A percentile compares a stretch with the other conserved stretches of the same genome.
phyloP scores from a whole-genome alignment of 2,888 invertebrate species.

The Melolontha melolontha region DNA sequence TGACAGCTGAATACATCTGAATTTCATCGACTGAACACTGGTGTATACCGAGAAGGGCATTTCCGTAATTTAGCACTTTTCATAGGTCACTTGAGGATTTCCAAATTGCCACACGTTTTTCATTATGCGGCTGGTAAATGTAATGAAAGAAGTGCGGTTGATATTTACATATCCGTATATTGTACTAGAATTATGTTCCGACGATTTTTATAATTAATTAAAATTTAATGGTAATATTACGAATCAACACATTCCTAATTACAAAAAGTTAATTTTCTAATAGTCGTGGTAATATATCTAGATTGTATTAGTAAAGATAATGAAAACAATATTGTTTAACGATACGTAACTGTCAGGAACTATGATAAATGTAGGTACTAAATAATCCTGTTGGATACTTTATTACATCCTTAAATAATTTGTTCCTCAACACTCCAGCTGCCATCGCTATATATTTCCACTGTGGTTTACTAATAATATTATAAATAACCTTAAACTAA shows the following conservation, averaged over 20 bases:
- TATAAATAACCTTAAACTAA: too few species aligned
- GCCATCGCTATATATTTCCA: too few species aligned
- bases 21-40: constrained; percentile 7
- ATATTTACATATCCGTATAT: too few species aligned
- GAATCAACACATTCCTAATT: background rate
- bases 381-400: background rate
- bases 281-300: background rate
- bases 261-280: constrained; percentile 18
- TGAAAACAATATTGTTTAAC: constrained; percentile 19
- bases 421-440: too few species aligned
- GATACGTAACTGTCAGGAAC: constrained; percentile 13
- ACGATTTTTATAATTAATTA: constrained; percentile 4
- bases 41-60: constrained; percentile 1
- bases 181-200: background rate
- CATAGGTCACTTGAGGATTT: constrained; percentile 21
- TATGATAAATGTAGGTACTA: constrained; percentile 1
- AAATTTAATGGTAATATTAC: constrained; percentile 5
- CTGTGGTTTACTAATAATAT: too few species aligned
- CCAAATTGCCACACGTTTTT: too few species aligned
- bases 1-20: constrained; percentile 25
- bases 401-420: too few species aligned
- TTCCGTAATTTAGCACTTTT: constrained; percentile 28
- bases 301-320: background rate
- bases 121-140: too few species aligned
- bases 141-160: too few species aligned